Base-by-base conservation (phyloP, 2,888 invertebrate species). In the Fragum sueziense region DNA sequence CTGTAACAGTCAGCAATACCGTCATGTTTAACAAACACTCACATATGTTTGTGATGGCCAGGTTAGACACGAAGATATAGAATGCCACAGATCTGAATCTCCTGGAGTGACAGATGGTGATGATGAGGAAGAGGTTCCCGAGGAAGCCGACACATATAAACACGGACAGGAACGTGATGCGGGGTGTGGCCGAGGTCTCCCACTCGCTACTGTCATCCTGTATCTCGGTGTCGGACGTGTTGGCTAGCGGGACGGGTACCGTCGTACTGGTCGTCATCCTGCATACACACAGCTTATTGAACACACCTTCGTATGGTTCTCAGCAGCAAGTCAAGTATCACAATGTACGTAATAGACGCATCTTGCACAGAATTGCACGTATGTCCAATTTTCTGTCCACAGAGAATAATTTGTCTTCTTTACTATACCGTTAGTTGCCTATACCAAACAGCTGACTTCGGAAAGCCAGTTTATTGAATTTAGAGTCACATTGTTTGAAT, bases 1-100 rank as follows among this genome's bases (percentile, higher is more conserved):
- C 80, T 17, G 88, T 88, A 6, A 89, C 85, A 3, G 88, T 87
- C 22, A 91, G 77, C 0, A 91, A 81, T 7, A 92, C 70, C 0
- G 91, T 82, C 89, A 91, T 89, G 75, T 91, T 91, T 29, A 88
- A 74, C 14, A 89, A 52, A 77, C 90, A 88, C 75, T 91, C 90
- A 27, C 89, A 76, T 1, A 91, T 76, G 61, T 91, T 90, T 17
- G 88, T 82, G 0, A 88, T 81, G 1, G 89, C 89, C 67, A 90
- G 52, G 75, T 90, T 90, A 34, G 90, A 78, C 1, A 90, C 82
- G 37, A 90, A 82, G 22, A 90, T 74, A 74, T 88, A 90, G 34
- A 90, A 85, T 1, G 84, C 77, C 1, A 80, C 74, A 7, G 79
- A 65, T 22, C 88, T 78, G 22, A 88, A 85, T 41, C 87, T 84